Evolutionary conservation across 2,113 vertebrate genomes (phyloP).

Genomic region (Mesocricetus auratus): DNA sequence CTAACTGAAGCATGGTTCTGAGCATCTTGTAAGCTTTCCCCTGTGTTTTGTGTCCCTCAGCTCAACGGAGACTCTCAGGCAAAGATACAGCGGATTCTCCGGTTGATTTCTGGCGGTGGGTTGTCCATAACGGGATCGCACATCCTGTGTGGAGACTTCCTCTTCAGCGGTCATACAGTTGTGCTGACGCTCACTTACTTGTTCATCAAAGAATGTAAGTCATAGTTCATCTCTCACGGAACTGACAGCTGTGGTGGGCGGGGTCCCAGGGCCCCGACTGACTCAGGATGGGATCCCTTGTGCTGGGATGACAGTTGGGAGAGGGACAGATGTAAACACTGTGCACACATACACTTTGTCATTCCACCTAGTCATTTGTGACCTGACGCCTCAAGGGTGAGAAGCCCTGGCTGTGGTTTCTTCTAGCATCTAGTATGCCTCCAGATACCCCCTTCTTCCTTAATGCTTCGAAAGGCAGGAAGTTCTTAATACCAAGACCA

Average conservation of each 20-base stretch:
- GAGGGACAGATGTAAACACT: not conserved
- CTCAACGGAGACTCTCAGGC: constrained; percentile 96
- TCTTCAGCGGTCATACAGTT: constrained; percentile 98
- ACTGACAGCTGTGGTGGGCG: not conserved
- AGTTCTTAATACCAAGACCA: not conserved
- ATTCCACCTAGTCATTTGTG: not conserved
- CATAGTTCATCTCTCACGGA: not conserved
- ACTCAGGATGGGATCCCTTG: not conserved
- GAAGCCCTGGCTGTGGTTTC: not conserved
- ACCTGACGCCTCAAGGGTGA: not conserved
- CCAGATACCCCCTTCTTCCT: not conserved
- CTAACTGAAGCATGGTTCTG: not conserved
- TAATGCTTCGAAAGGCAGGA: not conserved
- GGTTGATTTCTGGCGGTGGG: constrained; percentile 95
- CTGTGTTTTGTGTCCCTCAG: constrained; percentile 84
- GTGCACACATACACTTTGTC: not conserved
- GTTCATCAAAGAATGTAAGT: constrained; percentile 99
- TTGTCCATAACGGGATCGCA: constrained; percentile 97
- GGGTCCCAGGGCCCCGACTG: not conserved
- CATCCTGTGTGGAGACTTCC: constrained; percentile 97
- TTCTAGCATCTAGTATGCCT: not conserved
- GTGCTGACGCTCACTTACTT: constrained; percentile 96
- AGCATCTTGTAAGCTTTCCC: not conserved
- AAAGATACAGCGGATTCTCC: constrained; percentile 94
- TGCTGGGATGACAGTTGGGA: not conserved